Conservation (phyloP, 2,888 invertebrate species). For the Agonum fuliginosum region DNA sequence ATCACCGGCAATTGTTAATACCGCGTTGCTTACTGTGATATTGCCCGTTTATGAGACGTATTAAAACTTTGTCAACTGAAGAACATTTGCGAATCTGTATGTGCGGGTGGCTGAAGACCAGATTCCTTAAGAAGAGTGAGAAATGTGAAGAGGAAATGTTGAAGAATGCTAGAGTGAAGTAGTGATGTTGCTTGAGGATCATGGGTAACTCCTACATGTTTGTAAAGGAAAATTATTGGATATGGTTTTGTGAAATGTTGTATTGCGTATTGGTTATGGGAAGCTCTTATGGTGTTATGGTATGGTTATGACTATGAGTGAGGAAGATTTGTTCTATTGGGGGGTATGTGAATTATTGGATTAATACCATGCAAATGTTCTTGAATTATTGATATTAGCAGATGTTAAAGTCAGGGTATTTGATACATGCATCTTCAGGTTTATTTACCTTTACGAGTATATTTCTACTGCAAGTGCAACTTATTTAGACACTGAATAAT, state of each 20-base stretch:
- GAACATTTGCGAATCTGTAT: neutral
- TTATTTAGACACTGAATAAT: too few species aligned
- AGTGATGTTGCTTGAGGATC: neutral
- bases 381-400: neutral
- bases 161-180: neutral
- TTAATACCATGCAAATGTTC: neutral
- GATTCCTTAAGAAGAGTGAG: neutral
- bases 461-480: too few species aligned
- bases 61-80: slow-evolving; percentile 1
- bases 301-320: too few species aligned
- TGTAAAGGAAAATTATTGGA: neutral
- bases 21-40: neutral
- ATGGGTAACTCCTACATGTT: neutral
- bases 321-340: neutral
- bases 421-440: too few species aligned
- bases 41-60: neutral
- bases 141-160: neutral
- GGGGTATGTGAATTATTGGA: neutral
- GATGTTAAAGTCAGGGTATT: too few species aligned
- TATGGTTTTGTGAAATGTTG: too few species aligned
- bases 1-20: neutral
- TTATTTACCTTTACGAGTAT: too few species aligned
- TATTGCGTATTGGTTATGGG: too few species aligned
- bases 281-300: neutral
- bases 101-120: neutral